A percentile compares a stretch with the other conserved stretches of the same genome.
Evolutionary conservation across 2,888 invertebrate genomes (phyloP).

Genomic region (Sminthurides aquaticus): DNA sequence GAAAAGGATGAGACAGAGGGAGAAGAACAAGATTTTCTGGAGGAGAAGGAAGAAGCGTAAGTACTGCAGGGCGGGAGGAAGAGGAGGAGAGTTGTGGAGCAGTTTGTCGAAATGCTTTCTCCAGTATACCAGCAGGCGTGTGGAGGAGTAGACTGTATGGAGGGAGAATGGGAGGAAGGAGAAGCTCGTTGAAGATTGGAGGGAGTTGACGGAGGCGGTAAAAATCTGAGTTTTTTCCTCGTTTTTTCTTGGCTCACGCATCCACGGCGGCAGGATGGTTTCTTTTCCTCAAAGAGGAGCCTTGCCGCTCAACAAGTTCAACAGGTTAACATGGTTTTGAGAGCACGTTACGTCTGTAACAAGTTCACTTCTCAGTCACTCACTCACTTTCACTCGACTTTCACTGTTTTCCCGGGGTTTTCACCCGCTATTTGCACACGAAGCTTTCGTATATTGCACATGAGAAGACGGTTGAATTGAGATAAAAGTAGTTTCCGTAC

Average conservation of each 20-base stretch:
- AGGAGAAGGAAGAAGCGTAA: constrained; percentile 9
- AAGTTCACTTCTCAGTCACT: neutral
- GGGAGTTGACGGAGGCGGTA: constrained; percentile 20
- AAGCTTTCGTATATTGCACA: too few relatives aligned
- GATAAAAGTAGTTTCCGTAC: too few relatives aligned
- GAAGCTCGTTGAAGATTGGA: constrained; percentile 19
- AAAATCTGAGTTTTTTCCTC: constrained; percentile 28
- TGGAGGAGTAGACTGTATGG: constrained; percentile 1
- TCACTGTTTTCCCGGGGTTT: too few relatives aligned
- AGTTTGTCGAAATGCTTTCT: constrained; percentile 30
- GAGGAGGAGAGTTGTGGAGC: constrained; percentile 3
- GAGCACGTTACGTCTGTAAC: neutral
- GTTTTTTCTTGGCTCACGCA: constrained; percentile 9
- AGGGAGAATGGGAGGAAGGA: constrained; percentile 22
- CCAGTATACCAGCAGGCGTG: constrained; percentile 27
- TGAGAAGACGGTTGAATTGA: too few relatives aligned
- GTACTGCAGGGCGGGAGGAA: constrained; percentile 7
- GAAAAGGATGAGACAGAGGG: too few relatives aligned
- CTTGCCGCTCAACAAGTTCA: constrained; percentile 38
- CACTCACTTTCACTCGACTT: too few relatives aligned
- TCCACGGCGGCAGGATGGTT: constrained; percentile 32
- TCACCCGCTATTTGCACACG: too few relatives aligned
- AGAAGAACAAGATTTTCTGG: too few relatives aligned
- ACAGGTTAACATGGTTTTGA: constrained; percentile 36
- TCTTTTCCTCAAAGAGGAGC: constrained; percentile 38